Evolutionary conservation across 1,140 invertebrate species (phyloP).

Genomic region (Plodia interpunctella): DNA sequence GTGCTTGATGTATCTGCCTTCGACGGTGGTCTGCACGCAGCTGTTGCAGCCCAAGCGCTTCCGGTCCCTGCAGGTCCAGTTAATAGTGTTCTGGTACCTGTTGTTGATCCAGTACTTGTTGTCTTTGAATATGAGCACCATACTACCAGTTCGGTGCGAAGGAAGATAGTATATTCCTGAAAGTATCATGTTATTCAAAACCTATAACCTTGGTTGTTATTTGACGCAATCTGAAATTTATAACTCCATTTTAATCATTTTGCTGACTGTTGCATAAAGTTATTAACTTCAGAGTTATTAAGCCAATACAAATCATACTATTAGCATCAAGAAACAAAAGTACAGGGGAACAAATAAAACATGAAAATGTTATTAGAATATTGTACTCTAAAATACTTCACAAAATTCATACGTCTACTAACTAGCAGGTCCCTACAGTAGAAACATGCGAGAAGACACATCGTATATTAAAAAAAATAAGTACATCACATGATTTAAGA

Average conservation of each 20-base stretch:
- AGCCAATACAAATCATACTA: too few species aligned
- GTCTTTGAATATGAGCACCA: slow-evolving; percentile 70
- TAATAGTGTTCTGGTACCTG: slow-evolving; percentile 69
- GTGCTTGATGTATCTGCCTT: slow-evolving; percentile 63
- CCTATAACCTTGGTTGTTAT: background rate
- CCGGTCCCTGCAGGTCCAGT: slow-evolving; percentile 67
- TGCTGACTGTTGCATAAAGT: too few species aligned
- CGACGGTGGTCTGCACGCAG: slow-evolving; percentile 63
- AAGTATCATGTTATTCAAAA: slow-evolving; percentile 28
- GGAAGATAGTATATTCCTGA: slow-evolving; percentile 69
- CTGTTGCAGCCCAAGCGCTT: slow-evolving; percentile 64
- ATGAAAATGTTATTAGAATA: slow-evolving; percentile 51
- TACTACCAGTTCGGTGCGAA: slow-evolving; percentile 62
- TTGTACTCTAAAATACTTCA: slow-evolving; percentile 64
- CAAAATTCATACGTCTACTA: slow-evolving; percentile 45
- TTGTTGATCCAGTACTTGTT: slow-evolving; percentile 74
- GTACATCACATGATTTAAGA: slow-evolving; percentile 63
- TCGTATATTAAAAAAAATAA: slow-evolving; percentile 46
- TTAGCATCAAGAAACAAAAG: too few species aligned
- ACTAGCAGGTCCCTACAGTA: slow-evolving; percentile 65
- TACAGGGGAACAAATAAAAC: slow-evolving; percentile 21
- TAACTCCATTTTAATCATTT: too few species aligned
- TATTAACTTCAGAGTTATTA: too few species aligned
- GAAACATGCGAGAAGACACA: slow-evolving; percentile 53
- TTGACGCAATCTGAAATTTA: background rate